Evolutionary conservation across 2,113 vertebrate genomes (phyloP).

Genomic region (Passer montanus): DNA sequence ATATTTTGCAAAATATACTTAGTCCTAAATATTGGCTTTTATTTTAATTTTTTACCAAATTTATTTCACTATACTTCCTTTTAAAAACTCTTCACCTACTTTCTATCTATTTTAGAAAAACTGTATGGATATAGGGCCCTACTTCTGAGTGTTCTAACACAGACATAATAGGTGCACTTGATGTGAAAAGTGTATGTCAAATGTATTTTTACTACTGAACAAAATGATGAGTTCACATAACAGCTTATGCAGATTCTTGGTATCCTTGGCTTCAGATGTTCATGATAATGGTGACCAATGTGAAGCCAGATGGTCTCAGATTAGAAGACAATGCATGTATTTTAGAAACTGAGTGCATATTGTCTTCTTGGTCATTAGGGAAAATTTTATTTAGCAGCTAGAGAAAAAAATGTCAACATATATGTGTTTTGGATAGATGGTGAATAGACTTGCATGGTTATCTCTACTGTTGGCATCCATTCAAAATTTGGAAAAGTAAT

Average conservation of each 20-base stretch:
- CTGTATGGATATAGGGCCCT: background rate
- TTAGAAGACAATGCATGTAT: background rate
- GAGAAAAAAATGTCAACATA: fast-evolving
- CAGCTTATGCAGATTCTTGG: background rate
- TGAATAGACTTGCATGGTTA: background rate
- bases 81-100: background rate
- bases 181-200: background rate
- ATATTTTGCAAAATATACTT: background rate
- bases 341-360: background rate
- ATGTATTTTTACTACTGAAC: background rate
- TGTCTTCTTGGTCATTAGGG: background rate
- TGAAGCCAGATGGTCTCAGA: background rate
- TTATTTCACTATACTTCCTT: background rate
- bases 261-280: background rate
- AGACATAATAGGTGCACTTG: background rate
- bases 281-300: background rate
- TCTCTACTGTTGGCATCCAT: background rate
- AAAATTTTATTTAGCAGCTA: background rate
- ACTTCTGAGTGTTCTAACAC: background rate
- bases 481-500: background rate
- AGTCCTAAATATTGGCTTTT: background rate
- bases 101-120: background rate
- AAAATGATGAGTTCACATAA: background rate
- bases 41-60: background rate
- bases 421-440: background rate